Evolutionary conservation across 2,888 invertebrate genomes (phyloP).

Genomic region (Metallyticus violacea): DNA sequence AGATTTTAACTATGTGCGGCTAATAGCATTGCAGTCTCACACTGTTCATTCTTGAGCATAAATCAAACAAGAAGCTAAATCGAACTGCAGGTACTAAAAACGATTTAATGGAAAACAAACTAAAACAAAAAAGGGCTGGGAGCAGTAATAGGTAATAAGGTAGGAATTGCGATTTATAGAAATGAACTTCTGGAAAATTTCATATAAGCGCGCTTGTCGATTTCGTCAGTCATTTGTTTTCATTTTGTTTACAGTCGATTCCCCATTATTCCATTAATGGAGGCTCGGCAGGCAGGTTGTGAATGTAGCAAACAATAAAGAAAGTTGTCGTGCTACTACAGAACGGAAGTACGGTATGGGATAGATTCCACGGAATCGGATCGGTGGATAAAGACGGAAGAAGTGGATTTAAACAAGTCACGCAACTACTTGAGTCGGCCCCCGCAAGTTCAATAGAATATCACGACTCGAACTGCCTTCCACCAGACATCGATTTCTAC

Average conservation of each 20-base stretch:
- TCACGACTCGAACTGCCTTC: background rate
- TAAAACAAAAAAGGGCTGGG: too few species aligned
- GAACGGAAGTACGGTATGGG: too few species aligned
- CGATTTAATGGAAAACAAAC: too few species aligned
- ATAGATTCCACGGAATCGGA: background rate
- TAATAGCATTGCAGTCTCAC: too few species aligned
- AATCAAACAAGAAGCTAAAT: too few species aligned
- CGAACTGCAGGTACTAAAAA: too few species aligned
- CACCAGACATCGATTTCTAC: background rate
- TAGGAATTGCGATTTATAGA: too few species aligned
- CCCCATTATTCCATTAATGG: background rate
- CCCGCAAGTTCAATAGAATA: background rate
- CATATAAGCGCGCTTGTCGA: background rate
- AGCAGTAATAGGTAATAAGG: too few species aligned
- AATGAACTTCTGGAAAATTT: background rate
- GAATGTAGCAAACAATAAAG: background rate
- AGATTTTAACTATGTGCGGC: too few species aligned
- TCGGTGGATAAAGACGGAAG: background rate
- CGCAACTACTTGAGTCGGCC: background rate
- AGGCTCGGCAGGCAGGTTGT: background rate
- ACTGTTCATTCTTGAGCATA: too few species aligned
- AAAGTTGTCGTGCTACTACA: background rate
- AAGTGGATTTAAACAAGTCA: background rate
- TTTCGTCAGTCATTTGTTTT: background rate
- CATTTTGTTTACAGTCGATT: too few species aligned